These are phyloP conservation scores for Rhinella marina DNA, from an alignment of 2,797 vertebrate species.

Conservation along the genomic window DNA sequence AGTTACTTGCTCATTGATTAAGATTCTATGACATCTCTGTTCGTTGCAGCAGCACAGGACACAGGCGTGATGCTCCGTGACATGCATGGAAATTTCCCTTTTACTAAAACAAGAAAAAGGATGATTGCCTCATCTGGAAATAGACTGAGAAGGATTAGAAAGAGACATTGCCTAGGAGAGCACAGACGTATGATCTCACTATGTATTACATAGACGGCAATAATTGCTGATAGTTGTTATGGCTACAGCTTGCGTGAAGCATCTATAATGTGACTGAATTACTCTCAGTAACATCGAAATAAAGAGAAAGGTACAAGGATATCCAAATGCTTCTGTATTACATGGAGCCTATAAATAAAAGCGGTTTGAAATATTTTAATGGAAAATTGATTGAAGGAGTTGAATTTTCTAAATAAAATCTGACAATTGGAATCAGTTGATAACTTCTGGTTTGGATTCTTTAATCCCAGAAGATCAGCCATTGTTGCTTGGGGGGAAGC, in stretches of 20 bases:
- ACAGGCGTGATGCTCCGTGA: conserved; percentile 8
- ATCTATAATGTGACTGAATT: background rate
- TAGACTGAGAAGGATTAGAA: conserved; percentile 2
- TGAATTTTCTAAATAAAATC: background rate
- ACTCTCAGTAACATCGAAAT: background rate
- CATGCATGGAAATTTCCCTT: conserved; percentile 24
- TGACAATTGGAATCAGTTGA: background rate
- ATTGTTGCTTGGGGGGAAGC: background rate
- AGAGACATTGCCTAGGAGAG: background rate
- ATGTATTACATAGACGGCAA: background rate
- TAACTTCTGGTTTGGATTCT: background rate
- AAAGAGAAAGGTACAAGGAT: background rate
- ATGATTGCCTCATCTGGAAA: background rate
- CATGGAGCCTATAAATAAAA: too few species aligned
- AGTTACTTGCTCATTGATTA: conserved; percentile 46
- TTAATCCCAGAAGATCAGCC: background rate
- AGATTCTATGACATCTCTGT: conserved; percentile 39
- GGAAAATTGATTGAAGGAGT: background rate
- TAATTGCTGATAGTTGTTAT: conserved; percentile 24
- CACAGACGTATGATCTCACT: background rate
- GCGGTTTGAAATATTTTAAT: background rate
- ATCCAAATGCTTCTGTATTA: background rate
- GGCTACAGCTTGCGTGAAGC: background rate
- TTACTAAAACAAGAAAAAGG: background rate
- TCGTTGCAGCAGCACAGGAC: conserved; percentile 28